Conservation (phyloP, 1,140 invertebrate species). For the Onthophagus taurus region DNA sequence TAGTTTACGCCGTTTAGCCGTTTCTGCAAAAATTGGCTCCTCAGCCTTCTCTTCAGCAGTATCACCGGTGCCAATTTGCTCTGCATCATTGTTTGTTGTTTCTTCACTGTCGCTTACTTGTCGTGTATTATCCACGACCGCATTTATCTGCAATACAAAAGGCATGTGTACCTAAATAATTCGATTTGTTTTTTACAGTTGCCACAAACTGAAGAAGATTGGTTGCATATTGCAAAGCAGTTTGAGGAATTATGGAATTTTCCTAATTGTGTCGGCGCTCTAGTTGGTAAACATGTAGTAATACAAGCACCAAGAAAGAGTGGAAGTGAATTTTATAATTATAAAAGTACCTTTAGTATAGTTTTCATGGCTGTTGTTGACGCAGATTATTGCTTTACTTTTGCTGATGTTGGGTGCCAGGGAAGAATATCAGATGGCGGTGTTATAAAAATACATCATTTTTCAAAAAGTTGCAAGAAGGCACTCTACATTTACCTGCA, state of each 20-base stretch:
- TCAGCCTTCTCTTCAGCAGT: no score
- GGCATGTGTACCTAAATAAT: no score
- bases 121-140: no score
- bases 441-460: constrained; percentile 26
- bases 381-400: constrained; percentile 9
- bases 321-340: constrained; percentile 28
- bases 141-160: no score
- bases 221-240: no score
- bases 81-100: no score
- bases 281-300: constrained; percentile 30
- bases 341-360: constrained; percentile 37
- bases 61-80: no score
- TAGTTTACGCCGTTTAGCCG: no score
- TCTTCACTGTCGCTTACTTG: no score
- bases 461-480: constrained; percentile 10
- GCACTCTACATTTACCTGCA: constrained; percentile 17
- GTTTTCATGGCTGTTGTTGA: constrained; percentile 26
- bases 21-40: no score
- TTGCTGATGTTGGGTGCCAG: constrained; percentile 34
- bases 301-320: constrained; percentile 1
- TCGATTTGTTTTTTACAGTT: no score
- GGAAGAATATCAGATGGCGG: constrained; percentile 35
- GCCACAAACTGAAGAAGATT: no score
- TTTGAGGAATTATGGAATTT: constrained; percentile 24
- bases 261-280: constrained; percentile 28